A percentile compares a stretch with the other conserved stretches of the same genome.
phyloP scores from a whole-genome alignment of 2,888 invertebrate genomes.

The Cistogaster globosa region DNA sequence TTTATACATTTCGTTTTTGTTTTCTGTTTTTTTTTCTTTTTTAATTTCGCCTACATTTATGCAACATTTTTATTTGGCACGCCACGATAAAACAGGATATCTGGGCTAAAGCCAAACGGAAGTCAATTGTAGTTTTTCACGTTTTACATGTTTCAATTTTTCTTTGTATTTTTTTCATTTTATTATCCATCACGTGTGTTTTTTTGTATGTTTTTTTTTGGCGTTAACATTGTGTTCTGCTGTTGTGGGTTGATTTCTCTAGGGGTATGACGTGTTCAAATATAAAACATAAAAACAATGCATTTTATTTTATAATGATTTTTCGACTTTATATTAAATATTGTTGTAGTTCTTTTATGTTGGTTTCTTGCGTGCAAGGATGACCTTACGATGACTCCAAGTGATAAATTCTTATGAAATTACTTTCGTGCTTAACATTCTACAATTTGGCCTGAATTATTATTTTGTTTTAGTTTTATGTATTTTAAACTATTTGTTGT shows the following conservation, averaged over 20 bases:
- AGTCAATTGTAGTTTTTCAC: slow-evolving; percentile 68
- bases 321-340: slow-evolving; percentile 44
- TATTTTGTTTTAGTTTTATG: neutral
- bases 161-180: slow-evolving; percentile 3
- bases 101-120: slow-evolving; percentile 64
- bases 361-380: slow-evolving; percentile 73
- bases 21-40: too few species aligned
- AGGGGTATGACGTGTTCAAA: slow-evolving; percentile 35
- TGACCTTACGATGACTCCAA: slow-evolving; percentile 81
- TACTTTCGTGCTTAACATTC: slow-evolving; percentile 50
- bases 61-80: slow-evolving; percentile 66
- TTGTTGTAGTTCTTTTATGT: slow-evolving; percentile 31
- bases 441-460: slow-evolving; percentile 24
- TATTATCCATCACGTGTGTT: slow-evolving; percentile 50
- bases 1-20: neutral
- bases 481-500: neutral
- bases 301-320: slow-evolving; percentile 47
- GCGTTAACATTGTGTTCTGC: too few species aligned
- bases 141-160: slow-evolving; percentile 51
- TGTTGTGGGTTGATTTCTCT: slow-evolving; percentile 59
- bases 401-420: slow-evolving; percentile 71
- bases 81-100: slow-evolving; percentile 61
- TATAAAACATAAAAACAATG: slow-evolving; percentile 34
- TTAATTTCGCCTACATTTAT: slow-evolving; percentile 60
- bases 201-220: slow-evolving; percentile 44